Evolutionary conservation across 2,797 vertebrate genomes (phyloP).

Genomic region (Lophius americanus): DNA sequence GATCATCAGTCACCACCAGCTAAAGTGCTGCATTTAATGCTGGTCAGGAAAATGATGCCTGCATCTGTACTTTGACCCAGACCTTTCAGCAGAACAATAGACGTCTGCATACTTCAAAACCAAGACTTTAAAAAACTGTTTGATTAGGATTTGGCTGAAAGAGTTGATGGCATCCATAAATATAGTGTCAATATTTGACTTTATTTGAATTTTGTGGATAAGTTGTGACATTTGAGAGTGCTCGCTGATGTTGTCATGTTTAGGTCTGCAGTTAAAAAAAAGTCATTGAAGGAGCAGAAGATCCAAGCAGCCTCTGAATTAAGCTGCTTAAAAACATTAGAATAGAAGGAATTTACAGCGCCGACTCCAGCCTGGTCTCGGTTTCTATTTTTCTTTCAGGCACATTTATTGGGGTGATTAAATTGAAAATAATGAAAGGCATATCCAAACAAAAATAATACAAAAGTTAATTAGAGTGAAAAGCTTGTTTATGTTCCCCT

Average conservation of each 20-base stretch:
- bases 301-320: slow-evolving; percentile 11
- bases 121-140: not conserved
- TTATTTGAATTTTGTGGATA: not conserved
- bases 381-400: slow-evolving; percentile 1
- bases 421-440: slow-evolving; percentile 17
- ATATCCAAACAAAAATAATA: slow-evolving; percentile 14
- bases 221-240: not conserved
- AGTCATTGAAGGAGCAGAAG: slow-evolving; percentile 42
- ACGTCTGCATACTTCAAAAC: slow-evolving; percentile 1
- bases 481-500: not conserved
- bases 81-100: not conserved
- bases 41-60: slow-evolving; percentile 14
- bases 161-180: slow-evolving; percentile 22
- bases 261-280: slow-evolving; percentile 39
- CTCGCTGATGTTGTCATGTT: slow-evolving; percentile 24
- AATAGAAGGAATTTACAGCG: not conserved
- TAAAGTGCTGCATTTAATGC: not conserved
- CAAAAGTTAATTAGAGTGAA: slow-evolving; percentile 12
- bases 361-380: not conserved
- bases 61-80: slow-evolving; percentile 21
- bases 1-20: slow-evolving; percentile 46
- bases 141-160: not conserved
- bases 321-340: not conserved
- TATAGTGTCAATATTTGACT: slow-evolving; percentile 40
- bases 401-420: not conserved